Conservation (phyloP, 2,888 invertebrate species). For the Corythucha ciliata region DNA sequence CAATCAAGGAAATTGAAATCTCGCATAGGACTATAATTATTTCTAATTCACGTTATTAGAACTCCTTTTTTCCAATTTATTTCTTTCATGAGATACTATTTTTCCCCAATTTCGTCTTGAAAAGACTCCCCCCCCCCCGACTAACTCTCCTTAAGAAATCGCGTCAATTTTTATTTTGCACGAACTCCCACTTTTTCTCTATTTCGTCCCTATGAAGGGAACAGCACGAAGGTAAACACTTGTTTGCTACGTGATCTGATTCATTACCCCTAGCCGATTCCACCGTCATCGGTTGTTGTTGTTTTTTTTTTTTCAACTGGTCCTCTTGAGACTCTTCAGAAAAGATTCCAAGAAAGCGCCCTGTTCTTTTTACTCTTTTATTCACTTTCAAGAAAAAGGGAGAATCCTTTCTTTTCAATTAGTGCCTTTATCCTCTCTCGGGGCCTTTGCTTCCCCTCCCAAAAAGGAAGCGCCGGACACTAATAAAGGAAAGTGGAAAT, state of each 20-base stretch:
- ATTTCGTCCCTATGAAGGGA: neutral
- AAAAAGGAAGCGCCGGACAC: too few species aligned
- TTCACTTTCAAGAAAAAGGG: too few species aligned
- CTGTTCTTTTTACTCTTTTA: too few species aligned
- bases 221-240: neutral
- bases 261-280: neutral
- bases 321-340: too few species aligned
- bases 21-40: neutral
- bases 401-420: conserved; percentile 7
- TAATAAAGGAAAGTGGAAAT: too few species aligned
- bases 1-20: conserved; percentile 2
- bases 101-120: neutral
- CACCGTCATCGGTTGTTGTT: neutral
- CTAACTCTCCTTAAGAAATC: neutral
- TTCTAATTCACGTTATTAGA: conserved; percentile 2
- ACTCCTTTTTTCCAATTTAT: too few species aligned
- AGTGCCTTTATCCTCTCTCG: neutral
- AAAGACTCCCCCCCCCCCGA: neutral
- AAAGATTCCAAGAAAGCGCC: too few species aligned
- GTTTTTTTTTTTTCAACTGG: neutral
- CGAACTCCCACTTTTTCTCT: neutral
- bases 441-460: too few species aligned
- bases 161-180: neutral
- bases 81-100: too few species aligned
- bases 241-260: conserved; percentile 4